Conservation (phyloP, 2,113 vertebrate genomes). For the Reinhardtius hippoglossoides region DNA sequence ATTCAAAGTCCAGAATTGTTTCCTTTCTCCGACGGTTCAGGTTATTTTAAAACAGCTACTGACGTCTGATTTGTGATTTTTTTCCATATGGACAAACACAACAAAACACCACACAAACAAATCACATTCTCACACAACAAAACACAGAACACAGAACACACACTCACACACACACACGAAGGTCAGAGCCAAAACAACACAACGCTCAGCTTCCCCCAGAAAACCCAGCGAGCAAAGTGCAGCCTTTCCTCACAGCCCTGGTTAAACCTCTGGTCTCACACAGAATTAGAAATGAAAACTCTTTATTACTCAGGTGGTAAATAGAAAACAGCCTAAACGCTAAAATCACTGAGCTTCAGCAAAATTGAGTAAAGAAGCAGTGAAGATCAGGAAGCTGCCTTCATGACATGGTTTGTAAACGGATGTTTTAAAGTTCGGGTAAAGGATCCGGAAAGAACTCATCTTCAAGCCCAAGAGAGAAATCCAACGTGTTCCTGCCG, state of each 20-base stretch:
- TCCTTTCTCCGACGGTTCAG: no score
- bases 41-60: no score
- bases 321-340: conserved; percentile 43
- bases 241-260: conserved; percentile 51
- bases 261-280: conserved; percentile 23
- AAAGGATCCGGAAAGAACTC: no score
- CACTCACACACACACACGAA: background rate
- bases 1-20: no score
- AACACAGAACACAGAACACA: background rate
- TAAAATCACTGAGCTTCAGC: conserved; percentile 1
- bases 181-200: background rate
- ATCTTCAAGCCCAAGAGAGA: no score
- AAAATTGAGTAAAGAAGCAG: conserved; percentile 19
- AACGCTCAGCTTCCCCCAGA: conserved; percentile 23
- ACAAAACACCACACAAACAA: conserved; percentile 2
- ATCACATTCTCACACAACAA: conserved; percentile 34
- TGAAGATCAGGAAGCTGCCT: no score
- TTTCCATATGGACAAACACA: no score
- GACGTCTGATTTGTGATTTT: no score
- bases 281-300: conserved; percentile 46
- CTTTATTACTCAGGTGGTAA: conserved; percentile 58
- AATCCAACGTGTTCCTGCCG: no score
- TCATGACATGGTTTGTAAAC: no score
- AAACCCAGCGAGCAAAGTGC: conserved; percentile 9
- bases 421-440: no score